phyloP scores from a whole-genome alignment of 2,113 vertebrate species.

The Poeciliopsis occidentalis region DNA sequence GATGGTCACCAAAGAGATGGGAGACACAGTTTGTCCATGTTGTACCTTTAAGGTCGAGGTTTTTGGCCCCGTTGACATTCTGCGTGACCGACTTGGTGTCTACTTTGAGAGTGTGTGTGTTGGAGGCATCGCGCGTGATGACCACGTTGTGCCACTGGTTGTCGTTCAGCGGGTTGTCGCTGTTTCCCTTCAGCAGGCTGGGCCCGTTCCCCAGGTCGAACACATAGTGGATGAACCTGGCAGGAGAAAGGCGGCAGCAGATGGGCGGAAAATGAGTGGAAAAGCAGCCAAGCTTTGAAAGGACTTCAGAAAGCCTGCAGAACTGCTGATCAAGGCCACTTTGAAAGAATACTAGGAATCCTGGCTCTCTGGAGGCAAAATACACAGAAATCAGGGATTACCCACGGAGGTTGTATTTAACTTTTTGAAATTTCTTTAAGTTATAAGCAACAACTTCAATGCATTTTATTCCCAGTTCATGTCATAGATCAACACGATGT shows the following conservation, averaged over 20 bases:
- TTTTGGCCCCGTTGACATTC: conserved; percentile 97
- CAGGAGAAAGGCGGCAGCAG: background rate
- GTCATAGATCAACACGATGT: too few species aligned
- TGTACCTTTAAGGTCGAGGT: conserved; percentile 97
- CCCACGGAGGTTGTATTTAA: background rate
- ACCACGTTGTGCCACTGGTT: conserved; percentile 98
- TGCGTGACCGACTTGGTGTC: conserved; percentile 94
- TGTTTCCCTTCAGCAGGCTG: conserved; percentile 96
- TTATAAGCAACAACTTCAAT: too few species aligned
- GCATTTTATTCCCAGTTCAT: too few species aligned
- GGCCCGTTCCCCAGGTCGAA: conserved; percentile 97
- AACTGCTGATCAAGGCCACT: background rate
- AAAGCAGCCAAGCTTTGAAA: background rate
- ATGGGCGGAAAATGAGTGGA: background rate
- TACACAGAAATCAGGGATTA: background rate
- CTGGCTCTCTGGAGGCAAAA: background rate
- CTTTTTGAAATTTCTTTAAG: background rate
- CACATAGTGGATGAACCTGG: conserved; percentile 95
- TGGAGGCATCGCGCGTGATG: conserved; percentile 92
- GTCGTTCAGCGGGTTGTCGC: conserved; percentile 91
- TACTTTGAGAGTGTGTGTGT: conserved; percentile 95
- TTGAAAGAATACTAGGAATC: background rate
- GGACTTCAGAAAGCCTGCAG: background rate
- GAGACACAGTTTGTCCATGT: background rate
- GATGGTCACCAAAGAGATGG: background rate